phyloP scores from a whole-genome alignment of 2,797 vertebrate species.

The Adrianichthys oophorus region DNA sequence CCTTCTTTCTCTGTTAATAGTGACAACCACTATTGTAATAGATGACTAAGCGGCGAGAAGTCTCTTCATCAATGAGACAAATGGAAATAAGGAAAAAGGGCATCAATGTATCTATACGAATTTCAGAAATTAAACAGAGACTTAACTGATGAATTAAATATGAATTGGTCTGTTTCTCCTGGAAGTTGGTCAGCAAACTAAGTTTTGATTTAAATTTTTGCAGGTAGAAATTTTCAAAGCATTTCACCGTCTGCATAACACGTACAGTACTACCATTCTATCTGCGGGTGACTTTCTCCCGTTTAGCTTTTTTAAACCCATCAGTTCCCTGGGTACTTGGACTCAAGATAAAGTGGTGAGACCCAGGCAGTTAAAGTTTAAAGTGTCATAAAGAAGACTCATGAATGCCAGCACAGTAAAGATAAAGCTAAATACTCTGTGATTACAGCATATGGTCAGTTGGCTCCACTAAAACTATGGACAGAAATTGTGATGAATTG shows the following conservation, averaged over 20 bases:
- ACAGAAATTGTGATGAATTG: conserved; percentile 46
- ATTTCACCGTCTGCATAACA: conserved; percentile 2
- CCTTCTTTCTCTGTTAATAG: conserved; percentile 12
- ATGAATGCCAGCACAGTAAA: conserved; percentile 68
- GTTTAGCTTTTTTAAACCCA: conserved; percentile 68
- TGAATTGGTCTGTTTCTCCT: not conserved
- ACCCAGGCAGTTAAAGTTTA: conserved; percentile 77
- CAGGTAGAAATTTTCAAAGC: not conserved
- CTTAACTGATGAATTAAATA: conserved; percentile 14
- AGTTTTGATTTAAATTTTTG: no score
- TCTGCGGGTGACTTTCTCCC: conserved; percentile 56
- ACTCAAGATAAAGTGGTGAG: conserved; percentile 66
- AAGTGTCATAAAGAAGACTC: conserved; percentile 73
- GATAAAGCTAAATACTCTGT: conserved; percentile 75
- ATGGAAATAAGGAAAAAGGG: conserved; percentile 25
- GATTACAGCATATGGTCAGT: conserved; percentile 64
- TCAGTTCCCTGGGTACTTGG: conserved; percentile 67
- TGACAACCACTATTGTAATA: conserved; percentile 62
- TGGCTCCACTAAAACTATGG: conserved; percentile 47
- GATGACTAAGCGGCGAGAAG: conserved; percentile 68
- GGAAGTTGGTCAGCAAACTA: no score
- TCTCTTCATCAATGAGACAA: conserved; percentile 56
- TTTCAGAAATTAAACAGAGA: conserved; percentile 17
- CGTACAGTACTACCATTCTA: conserved; percentile 40
- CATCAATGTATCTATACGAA: conserved; percentile 22